A percentile compares a stretch with the other conserved stretches of the same genome.
phyloP scores from a whole-genome alignment of 2,888 invertebrate genomes.

The Bellardia bayeri region DNA sequence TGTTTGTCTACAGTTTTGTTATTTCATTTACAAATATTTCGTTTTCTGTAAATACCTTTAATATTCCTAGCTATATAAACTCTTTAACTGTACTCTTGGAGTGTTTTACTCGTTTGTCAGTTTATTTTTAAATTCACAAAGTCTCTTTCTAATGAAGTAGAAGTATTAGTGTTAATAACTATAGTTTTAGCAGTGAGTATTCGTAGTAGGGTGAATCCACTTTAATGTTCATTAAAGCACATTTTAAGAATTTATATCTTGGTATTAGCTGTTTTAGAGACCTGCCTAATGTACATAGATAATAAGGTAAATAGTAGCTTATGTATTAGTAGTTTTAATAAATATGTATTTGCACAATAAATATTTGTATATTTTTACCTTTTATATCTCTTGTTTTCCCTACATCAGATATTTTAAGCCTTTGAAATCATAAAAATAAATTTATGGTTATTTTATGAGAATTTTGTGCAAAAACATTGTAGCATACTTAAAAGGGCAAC shows the following conservation, averaged over 20 bases:
- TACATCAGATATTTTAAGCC: constrained; percentile 8
- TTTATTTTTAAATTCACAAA: constrained; percentile 1
- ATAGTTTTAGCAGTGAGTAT: no score
- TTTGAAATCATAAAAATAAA: constrained; percentile 43
- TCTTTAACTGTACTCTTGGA: background rate
- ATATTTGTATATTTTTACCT: background rate
- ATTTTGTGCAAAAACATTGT: background rate
- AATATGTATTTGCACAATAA: constrained; percentile 27
- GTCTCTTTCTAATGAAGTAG: constrained; percentile 38
- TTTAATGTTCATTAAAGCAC: background rate
- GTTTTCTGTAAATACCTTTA: constrained; percentile 40
- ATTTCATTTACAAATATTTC: background rate
- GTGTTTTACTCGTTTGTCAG: background rate
- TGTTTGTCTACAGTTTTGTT: background rate
- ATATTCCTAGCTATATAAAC: constrained; percentile 9
- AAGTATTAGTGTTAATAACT: background rate
- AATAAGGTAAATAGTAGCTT: background rate
- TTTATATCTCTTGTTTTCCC: background rate
- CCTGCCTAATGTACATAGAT: background rate
- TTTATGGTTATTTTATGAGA: constrained; percentile 21
- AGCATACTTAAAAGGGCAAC: constrained; percentile 36
- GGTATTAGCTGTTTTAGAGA: no score
- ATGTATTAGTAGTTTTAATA: background rate
- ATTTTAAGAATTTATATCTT: no score
- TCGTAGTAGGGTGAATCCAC: no score